Evolutionary conservation across 2,797 vertebrate genomes (phyloP), one percentile per base, ranked within the genome.

Genomic region (Phylloscopus collybita): DNA sequence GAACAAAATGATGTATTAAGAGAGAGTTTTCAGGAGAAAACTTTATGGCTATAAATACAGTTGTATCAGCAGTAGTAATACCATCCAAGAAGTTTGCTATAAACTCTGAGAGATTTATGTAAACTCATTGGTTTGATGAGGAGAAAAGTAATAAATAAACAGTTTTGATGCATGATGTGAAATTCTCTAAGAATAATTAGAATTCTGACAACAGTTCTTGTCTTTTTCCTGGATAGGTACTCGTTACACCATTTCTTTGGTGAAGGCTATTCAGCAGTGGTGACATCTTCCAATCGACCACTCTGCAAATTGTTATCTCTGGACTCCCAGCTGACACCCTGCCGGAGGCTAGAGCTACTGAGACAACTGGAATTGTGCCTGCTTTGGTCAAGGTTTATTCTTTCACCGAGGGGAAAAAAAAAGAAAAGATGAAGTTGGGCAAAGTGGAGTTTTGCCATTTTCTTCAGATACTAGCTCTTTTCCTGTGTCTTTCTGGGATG

Each of bases 381-480:
- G 13, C 83, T 96, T 87, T 97, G 86, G 20, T 98, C 97, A 96
- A 98, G 97, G 96, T 95, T 98, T 96, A 98, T 97, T 97, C 95
- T 95, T 96, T 96, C 96, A 96, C 93, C 75, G 93, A 97, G 70
- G 25, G 13, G 16, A 57, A 97, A 69, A 91, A 92, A 74, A 90
- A 90, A 67, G 91, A 83, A 94, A 95, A 95, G 91, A 99, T 99
- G 99, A 98, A 97, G 98, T 88, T 98, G 96, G 98, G 98, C 92
- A 98, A 96, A 97, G 97, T 96, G 97, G 98, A 98, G 80, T 96
- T 98, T 91, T 98, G 98, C 96, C 97, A 96, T 96, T 97, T 98
- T 95, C 97, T 98, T 95, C 98, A 98, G 97, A 97, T 99, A 60
- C 95, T 99, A 90, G 97, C 98, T 36, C 98, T 99, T 92, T 97